These are phyloP conservation scores for Tachystola acroxantha DNA, from an alignment of 2,888 invertebrate species.

Conservation along the genomic window DNA sequence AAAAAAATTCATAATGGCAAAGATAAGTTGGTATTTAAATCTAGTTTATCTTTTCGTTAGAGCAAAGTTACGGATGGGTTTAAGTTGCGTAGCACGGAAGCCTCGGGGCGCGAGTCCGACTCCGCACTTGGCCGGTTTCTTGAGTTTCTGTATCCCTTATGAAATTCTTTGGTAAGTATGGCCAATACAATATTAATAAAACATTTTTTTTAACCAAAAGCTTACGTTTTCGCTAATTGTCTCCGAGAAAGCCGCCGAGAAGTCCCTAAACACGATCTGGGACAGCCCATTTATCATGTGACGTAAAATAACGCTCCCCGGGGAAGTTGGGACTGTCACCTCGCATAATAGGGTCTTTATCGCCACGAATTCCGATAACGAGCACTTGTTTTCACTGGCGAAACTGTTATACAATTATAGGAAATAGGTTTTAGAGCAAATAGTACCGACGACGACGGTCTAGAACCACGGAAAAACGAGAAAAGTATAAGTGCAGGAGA, in stretches of 20 bases:
- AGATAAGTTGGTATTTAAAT: no score
- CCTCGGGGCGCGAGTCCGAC: not conserved
- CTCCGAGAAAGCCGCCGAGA: slow-evolving; percentile 13
- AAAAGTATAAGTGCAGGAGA: no score
- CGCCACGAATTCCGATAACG: slow-evolving; percentile 3
- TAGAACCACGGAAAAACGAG: no score
- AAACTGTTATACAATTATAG: no score
- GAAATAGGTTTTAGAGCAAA: not conserved
- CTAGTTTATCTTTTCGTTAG: no score
- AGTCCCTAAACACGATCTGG: slow-evolving; percentile 35
- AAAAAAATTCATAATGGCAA: no score
- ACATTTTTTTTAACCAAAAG: not conserved
- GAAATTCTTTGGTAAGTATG: no score
- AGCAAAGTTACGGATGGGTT: no score
- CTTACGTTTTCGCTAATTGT: slow-evolving; percentile 30
- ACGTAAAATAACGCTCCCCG: slow-evolving; percentile 58
- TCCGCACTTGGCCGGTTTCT: not conserved
- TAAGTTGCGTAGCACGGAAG: no score
- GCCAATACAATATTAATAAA: no score
- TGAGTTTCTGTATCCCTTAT: not conserved
- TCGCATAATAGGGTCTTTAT: slow-evolving; percentile 59
- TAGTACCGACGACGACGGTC: no score
- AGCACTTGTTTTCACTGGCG: not conserved
- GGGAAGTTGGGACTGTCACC: slow-evolving; percentile 50
- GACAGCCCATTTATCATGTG: slow-evolving; percentile 58